Conservation (phyloP, 2,113 vertebrate genomes). For the Actenoides hombroni region DNA sequence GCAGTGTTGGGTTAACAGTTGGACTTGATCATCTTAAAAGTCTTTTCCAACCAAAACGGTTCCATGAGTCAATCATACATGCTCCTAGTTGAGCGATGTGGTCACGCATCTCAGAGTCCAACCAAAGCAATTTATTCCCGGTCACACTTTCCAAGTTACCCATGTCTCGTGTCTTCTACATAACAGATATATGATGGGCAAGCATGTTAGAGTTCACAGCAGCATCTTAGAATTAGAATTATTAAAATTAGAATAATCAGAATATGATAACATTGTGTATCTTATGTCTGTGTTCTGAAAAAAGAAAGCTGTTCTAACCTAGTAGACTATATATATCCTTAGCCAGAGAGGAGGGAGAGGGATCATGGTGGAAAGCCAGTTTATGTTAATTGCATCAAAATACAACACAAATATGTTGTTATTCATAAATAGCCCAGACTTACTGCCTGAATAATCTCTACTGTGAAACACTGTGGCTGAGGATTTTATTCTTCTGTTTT, state of each 20-base stretch:
- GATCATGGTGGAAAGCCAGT: not conserved
- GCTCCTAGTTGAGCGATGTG: not conserved
- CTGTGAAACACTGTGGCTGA: not conserved
- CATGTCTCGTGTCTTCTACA: not conserved
- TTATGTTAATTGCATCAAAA: not conserved
- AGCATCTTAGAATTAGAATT: not conserved
- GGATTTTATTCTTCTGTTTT: not conserved
- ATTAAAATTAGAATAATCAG: not conserved
- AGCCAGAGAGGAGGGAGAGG: not conserved
- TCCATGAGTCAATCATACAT: too few species aligned
- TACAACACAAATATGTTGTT: not conserved
- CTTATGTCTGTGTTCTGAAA: not conserved
- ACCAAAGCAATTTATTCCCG: not conserved
- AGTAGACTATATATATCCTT: not conserved
- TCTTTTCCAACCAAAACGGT: too few species aligned
- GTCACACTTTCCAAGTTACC: not conserved
- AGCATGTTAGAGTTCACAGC: not conserved
- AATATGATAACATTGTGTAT: not conserved
- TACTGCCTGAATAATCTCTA: not conserved
- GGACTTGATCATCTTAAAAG: too few species aligned
- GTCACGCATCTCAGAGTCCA: not conserved
- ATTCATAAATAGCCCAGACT: not conserved
- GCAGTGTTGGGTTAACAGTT: too few species aligned
- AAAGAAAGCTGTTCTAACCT: not conserved
- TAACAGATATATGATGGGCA: not conserved